These are phyloP conservation scores for Siphamia tubifer DNA, from an alignment of 2,113 vertebrate species.

Conservation along the genomic window DNA sequence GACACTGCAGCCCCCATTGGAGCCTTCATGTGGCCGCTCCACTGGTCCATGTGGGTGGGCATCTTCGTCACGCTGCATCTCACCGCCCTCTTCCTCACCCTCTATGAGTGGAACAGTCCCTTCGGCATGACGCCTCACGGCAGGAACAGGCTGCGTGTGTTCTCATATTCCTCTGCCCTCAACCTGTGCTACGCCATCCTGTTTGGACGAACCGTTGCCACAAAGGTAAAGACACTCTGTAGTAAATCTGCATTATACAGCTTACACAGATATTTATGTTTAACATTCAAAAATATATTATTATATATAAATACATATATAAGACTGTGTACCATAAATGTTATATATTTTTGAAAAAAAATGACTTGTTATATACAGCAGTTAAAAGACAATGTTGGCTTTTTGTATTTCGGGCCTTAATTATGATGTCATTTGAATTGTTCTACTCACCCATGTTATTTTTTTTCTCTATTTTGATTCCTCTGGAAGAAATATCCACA, in stretches of 20 bases:
- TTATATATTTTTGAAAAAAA: no score
- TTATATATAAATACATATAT: no score
- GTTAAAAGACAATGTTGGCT: no score
- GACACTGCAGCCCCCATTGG: constrained; percentile 92
- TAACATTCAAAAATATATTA: no score
- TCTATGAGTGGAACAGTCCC: constrained; percentile 97
- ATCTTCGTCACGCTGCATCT: constrained; percentile 92
- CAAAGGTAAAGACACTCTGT: constrained; percentile 79
- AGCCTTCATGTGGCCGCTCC: constrained; percentile 96
- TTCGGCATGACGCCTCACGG: constrained; percentile 94
- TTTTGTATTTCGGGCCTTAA: no score
- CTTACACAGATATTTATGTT: no score
- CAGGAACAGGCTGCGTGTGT: constrained; percentile 88
- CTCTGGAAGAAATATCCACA: no score
- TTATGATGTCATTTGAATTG: no score
- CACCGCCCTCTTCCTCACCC: constrained; percentile 92
- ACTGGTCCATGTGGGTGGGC: constrained; percentile 98
- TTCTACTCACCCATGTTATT: no score
- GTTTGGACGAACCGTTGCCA: constrained; percentile 92
- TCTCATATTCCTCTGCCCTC: constrained; percentile 97
- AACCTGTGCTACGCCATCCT: constrained; percentile 97
- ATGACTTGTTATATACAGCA: no score
- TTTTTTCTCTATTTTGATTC: no score
- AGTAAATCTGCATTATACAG: constrained; percentile 24
- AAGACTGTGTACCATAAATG: no score